phyloP scores from a whole-genome alignment of 1,140 invertebrate genomes.

The Archivesica marissinica region DNA sequence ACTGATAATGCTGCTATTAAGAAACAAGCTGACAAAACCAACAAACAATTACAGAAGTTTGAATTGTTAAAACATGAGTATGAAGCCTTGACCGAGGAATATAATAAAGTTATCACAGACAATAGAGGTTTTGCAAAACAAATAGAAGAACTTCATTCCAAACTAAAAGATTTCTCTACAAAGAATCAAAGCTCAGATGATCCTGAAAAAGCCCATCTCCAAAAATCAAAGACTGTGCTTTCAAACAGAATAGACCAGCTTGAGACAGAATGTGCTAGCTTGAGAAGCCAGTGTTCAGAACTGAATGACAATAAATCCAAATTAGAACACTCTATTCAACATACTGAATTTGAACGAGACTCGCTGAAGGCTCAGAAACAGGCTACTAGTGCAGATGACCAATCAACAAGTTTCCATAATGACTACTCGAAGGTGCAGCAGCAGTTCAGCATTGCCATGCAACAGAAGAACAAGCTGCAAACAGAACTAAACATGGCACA shows the following conservation, averaged over 20 bases:
- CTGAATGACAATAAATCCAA: conserved; percentile 71
- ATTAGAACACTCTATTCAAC: conserved; percentile 67
- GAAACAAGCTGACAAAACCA: conserved; percentile 44
- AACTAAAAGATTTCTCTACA: conserved; percentile 67
- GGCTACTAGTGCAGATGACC: conserved; percentile 61
- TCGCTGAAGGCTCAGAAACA: conserved; percentile 74
- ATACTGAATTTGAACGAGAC: conserved; percentile 75
- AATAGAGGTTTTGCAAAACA: conserved; percentile 78
- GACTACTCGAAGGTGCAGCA: conserved; percentile 77
- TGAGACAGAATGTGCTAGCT: conserved; percentile 69
- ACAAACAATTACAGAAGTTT: conserved; percentile 49
- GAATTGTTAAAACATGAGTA: conserved; percentile 71
- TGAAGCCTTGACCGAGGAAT: conserved; percentile 74
- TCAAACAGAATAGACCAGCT: conserved; percentile 73
- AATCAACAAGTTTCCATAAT: conserved; percentile 68
- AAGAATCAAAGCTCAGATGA: conserved; percentile 59
- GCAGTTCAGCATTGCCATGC: conserved; percentile 75
- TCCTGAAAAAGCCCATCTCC: conserved; percentile 68
- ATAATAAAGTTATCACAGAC: conserved; percentile 77
- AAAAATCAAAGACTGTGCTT: conserved; percentile 74
- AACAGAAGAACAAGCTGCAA: conserved; percentile 81
- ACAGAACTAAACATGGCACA: conserved; percentile 91
- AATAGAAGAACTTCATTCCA: conserved; percentile 79
- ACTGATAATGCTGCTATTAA: conserved; percentile 72
- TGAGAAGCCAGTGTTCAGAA: conserved; percentile 69